phyloP scores from a whole-genome alignment of 2,888 invertebrate species.

The Encarsia formosa region DNA sequence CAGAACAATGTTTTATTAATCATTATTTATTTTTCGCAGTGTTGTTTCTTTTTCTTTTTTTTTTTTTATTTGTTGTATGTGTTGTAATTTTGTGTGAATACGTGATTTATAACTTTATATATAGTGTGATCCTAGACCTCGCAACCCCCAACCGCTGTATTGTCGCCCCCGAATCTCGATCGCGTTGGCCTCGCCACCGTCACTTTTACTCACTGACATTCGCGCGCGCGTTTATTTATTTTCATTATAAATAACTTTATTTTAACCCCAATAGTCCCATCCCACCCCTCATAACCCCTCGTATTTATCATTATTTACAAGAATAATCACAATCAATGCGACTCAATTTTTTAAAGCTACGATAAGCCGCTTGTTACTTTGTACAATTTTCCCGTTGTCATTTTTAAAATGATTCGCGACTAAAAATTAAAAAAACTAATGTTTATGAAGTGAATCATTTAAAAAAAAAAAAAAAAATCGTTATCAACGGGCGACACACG shows the following conservation, averaged over 20 bases:
- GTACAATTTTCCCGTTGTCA: slow-evolving; percentile 14
- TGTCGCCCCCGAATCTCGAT: slow-evolving; percentile 26
- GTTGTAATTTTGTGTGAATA: neutral
- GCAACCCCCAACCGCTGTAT: slow-evolving; percentile 4
- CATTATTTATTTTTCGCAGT: neutral
- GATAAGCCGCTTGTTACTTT: slow-evolving; percentile 15
- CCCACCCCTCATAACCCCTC: slow-evolving; percentile 1
- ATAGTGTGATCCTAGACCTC: slow-evolving; percentile 7
- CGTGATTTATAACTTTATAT: neutral
- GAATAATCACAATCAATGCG: slow-evolving; percentile 18
- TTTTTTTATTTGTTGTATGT: too few relatives aligned
- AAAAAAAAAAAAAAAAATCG: too few relatives aligned
- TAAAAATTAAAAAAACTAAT: neutral
- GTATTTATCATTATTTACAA: slow-evolving; percentile 23
- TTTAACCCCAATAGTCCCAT: slow-evolving; percentile 1
- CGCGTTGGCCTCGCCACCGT: slow-evolving; percentile 16
- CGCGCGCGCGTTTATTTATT: too few relatives aligned
- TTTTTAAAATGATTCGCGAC: neutral
- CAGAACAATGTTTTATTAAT: neutral
- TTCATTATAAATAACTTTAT: neutral
- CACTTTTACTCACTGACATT: neutral
- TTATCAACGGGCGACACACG: slow-evolving; percentile 11
- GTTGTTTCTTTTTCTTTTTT: too few relatives aligned
- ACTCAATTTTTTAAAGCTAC: slow-evolving; percentile 15
- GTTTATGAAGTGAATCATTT: too few relatives aligned